These are phyloP conservation scores for Watsonalla cultraria DNA, from an alignment of 2,888 invertebrate species.

Conservation along the genomic window DNA sequence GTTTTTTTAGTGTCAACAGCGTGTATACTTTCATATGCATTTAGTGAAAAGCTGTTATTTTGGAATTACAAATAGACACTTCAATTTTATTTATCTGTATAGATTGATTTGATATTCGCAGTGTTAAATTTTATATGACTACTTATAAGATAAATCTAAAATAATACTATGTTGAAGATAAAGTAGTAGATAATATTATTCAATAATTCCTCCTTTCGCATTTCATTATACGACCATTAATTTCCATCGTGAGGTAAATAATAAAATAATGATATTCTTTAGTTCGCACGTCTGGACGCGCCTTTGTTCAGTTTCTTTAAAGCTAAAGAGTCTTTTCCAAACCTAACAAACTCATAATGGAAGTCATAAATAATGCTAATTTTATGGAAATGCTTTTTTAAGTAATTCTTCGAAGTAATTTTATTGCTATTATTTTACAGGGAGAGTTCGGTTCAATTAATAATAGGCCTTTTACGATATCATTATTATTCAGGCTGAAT, in stretches of 20 bases:
- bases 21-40: too few relatives aligned
- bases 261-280: neutral
- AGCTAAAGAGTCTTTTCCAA: neutral
- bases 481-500: neutral
- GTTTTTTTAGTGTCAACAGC: too few relatives aligned
- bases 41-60: too few relatives aligned
- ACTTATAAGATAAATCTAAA: too few relatives aligned
- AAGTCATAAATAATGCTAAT: neutral
- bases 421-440: neutral
- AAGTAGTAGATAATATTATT: too few relatives aligned
- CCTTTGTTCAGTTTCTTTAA: neutral
- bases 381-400: neutral
- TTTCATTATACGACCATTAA: too few relatives aligned
- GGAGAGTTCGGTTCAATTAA: neutral
- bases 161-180: too few relatives aligned
- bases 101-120: too few relatives aligned
- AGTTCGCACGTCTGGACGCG: neutral
- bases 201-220: too few relatives aligned
- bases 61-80: too few relatives aligned
- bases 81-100: too few relatives aligned
- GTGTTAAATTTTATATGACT: too few relatives aligned
- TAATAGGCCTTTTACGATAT: neutral
- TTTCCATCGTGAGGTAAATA: neutral
- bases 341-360: neutral
- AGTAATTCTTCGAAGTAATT: neutral